phyloP scores from a whole-genome alignment of 2,797 vertebrate species.

The Arvicola amphibius region DNA sequence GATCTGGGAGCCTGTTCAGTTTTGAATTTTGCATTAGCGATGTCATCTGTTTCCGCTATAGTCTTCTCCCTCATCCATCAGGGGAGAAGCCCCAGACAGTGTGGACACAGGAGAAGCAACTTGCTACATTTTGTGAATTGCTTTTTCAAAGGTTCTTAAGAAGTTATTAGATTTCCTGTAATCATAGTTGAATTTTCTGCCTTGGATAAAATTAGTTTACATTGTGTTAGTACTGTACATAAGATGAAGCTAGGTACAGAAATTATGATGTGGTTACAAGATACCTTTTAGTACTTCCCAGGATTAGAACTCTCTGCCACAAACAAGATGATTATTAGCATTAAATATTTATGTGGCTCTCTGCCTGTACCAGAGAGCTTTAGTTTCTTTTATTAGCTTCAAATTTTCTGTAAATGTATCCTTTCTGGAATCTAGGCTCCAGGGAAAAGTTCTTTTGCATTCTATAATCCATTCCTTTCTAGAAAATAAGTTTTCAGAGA shows the following conservation, averaged over 20 bases:
- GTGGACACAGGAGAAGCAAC: neutral
- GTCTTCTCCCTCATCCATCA: neutral
- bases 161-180: constrained; percentile 51
- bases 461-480: constrained; percentile 35
- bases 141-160: constrained; percentile 38
- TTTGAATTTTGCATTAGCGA: neutral
- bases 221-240: neutral
- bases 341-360: constrained; percentile 68
- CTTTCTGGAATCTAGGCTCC: constrained; percentile 53
- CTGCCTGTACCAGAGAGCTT: neutral
- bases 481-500: constrained; percentile 55
- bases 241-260: constrained; percentile 51
- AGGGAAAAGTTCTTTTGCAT: constrained; percentile 54
- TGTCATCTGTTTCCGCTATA: neutral
- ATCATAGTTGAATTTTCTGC: constrained; percentile 51
- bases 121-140: neutral
- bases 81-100: neutral
- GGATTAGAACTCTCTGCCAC: constrained; percentile 45
- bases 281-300: constrained; percentile 51
- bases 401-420: constrained; percentile 30
- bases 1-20: neutral
- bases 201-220: constrained; percentile 53
- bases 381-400: constrained; percentile 69
- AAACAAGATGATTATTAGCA: constrained; percentile 59
- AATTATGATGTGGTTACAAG: constrained; percentile 37